Evolutionary conservation across 2,113 vertebrate species (phyloP).

Genomic region (Erinaceus europaeus): DNA sequence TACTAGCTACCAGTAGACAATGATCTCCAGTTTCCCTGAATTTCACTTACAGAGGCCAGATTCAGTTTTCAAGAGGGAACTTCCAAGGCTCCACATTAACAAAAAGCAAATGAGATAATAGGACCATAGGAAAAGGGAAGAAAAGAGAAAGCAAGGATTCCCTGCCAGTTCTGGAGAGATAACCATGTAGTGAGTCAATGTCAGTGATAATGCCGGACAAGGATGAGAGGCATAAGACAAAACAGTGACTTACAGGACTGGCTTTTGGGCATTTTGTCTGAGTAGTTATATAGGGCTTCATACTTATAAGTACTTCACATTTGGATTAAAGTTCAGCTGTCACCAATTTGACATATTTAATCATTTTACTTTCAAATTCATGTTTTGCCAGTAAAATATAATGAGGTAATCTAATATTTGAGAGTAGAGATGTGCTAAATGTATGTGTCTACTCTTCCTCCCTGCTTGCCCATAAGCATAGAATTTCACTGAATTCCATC

Average conservation of each 20-base stretch:
- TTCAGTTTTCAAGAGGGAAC: background rate
- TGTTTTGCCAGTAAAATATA: background rate
- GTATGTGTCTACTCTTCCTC: background rate
- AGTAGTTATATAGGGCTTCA: no score
- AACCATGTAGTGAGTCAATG: background rate
- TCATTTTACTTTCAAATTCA: constrained; percentile 5
- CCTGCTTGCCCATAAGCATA: background rate
- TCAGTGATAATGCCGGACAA: background rate
- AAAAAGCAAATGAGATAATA: background rate
- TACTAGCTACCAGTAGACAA: background rate
- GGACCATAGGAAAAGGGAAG: background rate
- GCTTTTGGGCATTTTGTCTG: background rate
- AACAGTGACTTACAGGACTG: rapidly evolving
- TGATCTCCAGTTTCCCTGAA: background rate
- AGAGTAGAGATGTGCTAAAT: background rate
- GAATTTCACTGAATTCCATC: background rate
- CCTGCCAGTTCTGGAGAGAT: background rate
- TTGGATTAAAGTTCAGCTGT: background rate
- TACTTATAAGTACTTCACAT: background rate
- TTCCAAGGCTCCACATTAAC: background rate
- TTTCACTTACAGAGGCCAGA: background rate
- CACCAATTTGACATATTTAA: background rate
- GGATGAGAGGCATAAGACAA: background rate
- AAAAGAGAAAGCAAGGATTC: background rate
- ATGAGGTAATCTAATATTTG: background rate